phyloP scores from a whole-genome alignment of 2,888 invertebrate genomes.

The Daptonema setosum region DNA sequence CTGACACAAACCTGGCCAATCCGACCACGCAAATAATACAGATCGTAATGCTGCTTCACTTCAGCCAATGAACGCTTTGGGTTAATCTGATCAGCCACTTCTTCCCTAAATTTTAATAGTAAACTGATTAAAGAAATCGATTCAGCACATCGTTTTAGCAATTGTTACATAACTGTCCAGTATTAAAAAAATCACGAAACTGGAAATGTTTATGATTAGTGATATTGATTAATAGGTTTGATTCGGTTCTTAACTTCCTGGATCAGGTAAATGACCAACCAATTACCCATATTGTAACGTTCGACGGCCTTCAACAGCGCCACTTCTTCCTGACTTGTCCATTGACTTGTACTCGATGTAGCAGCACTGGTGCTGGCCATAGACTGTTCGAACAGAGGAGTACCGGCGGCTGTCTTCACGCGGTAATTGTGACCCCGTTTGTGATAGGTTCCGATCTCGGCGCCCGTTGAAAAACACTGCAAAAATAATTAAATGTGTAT shows the following conservation, averaged over 20 bases:
- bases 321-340: conserved; percentile 3
- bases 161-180: too few species aligned
- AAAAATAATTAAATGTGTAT: too few species aligned
- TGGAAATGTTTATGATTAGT: too few species aligned
- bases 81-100: not conserved
- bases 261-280: not conserved
- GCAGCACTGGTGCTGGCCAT: not conserved
- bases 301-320: conserved; percentile 7
- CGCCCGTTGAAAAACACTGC: conserved; percentile 7
- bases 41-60: conserved; percentile 7
- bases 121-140: too few species aligned
- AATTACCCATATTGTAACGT: conserved; percentile 8
- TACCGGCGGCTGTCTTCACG: not conserved
- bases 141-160: too few species aligned
- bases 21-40: conserved; percentile 5
- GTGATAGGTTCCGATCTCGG: conserved; percentile 5
- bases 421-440: conserved; percentile 6
- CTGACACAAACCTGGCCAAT: not conserved
- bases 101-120: conserved; percentile 8
- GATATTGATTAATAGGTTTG: too few species aligned
- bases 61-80: not conserved
- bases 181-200: too few species aligned
- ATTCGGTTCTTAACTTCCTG: too few species aligned
- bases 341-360: not conserved
- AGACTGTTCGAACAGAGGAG: not conserved